These are phyloP conservation scores for Clitarchus hookeri DNA, from an alignment of 2,888 invertebrate species.

Conservation along the genomic window DNA sequence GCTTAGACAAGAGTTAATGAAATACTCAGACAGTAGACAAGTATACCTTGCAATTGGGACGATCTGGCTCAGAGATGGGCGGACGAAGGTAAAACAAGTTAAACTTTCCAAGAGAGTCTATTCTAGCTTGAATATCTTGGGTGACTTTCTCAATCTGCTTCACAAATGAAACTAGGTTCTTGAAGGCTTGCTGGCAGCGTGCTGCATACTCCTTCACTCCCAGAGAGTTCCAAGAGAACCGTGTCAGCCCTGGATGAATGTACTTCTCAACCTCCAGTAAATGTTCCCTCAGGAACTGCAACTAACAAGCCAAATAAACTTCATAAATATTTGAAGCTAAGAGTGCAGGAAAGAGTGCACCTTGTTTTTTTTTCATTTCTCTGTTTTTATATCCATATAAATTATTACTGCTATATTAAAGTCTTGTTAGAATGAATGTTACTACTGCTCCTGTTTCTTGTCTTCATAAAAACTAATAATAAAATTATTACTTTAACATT, in stretches of 20 bases:
- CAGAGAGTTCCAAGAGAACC: slow-evolving; percentile 86
- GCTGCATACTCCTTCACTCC: slow-evolving; percentile 75
- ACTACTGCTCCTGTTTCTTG: no score
- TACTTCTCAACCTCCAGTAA: slow-evolving; percentile 73
- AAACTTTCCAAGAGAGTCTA: slow-evolving; percentile 61
- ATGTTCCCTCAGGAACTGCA: slow-evolving; percentile 69
- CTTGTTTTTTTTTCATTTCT: no score
- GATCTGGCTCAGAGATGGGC: slow-evolving; percentile 53
- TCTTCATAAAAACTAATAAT: no score
- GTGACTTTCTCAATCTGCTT: slow-evolving; percentile 69
- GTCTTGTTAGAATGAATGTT: no score
- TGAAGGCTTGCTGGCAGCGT: slow-evolving; percentile 61
- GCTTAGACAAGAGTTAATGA: no score
- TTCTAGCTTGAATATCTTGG: slow-evolving; percentile 62
- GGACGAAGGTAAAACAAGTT: slow-evolving; percentile 61
- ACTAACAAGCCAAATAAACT: slow-evolving; percentile 52
- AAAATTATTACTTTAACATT: no score
- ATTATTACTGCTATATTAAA: no score
- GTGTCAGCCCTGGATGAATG: slow-evolving; percentile 78
- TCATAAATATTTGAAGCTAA: neutral
- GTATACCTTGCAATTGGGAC: slow-evolving; percentile 58
- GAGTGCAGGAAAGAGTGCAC: no score
- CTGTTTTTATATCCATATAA: no score
- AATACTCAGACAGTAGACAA: no score
- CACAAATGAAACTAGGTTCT: slow-evolving; percentile 67